Percentiles rank a stretch among this genome's conserved stretches.
Evolutionary conservation across 2,113 vertebrate genomes (phyloP).

Genomic region (Entomyzon cyanotis): DNA sequence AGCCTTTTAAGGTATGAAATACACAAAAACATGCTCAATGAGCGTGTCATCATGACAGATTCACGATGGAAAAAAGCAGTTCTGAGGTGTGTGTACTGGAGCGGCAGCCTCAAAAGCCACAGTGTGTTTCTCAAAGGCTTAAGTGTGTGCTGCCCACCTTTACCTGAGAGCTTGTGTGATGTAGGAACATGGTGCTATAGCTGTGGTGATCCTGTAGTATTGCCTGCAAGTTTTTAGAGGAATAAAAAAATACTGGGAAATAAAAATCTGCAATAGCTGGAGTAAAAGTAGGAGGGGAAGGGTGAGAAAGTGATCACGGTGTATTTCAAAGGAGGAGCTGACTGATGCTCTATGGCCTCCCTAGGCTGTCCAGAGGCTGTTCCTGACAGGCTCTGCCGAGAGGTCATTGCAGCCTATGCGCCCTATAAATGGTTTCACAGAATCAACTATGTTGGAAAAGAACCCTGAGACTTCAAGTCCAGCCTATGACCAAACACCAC

Average conservation of each 20-base stretch:
- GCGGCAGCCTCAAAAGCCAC: not conserved
- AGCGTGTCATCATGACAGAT: not conserved
- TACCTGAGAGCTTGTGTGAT: fast-evolving
- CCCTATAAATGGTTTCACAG: not conserved
- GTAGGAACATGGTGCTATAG: fast-evolving
- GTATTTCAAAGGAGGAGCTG: not conserved
- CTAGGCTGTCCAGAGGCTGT: not conserved
- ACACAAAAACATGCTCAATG: not conserved
- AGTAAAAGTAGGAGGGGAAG: not conserved
- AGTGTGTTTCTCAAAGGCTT: not conserved
- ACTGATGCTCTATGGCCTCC: not conserved
- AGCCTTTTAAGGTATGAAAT: not conserved
- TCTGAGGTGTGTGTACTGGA: not conserved
- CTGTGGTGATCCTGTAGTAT: fast-evolving
- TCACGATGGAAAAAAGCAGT: fast-evolving
- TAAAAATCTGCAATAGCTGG: not conserved
- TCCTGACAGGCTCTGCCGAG: not conserved
- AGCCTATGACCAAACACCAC: not conserved
- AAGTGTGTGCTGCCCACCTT: not conserved
- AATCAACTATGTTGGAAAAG: not conserved
- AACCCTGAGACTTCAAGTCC: not conserved
- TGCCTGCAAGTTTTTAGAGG: too few relatives aligned
- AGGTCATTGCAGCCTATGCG: fast-evolving
- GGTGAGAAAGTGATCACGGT: fast-evolving
- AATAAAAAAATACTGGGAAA: not conserved